phyloP scores from a whole-genome alignment of 2,113 vertebrate genomes.

The Toxotes chatareus region DNA sequence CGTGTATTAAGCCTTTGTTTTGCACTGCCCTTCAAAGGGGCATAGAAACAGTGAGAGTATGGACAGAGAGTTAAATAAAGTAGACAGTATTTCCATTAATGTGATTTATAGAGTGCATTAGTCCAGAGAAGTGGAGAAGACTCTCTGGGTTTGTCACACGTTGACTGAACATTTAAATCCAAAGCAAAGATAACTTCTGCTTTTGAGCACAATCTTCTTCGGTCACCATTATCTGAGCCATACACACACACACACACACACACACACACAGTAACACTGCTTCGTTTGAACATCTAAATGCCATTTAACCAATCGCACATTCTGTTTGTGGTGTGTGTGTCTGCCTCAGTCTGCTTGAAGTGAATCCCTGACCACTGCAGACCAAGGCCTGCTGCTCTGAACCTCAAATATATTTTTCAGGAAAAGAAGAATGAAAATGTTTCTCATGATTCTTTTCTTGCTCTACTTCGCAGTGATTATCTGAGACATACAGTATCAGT shows the following conservation, averaged over 20 bases:
- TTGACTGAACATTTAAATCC: background rate
- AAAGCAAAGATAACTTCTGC: background rate
- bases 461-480: constrained; percentile 24
- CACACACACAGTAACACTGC: background rate
- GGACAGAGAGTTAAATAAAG: constrained; percentile 7
- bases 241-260: background rate
- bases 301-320: background rate
- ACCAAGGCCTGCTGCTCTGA: background rate
- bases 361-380: background rate
- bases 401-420: background rate
- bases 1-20: background rate
- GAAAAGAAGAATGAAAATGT: background rate
- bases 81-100: background rate
- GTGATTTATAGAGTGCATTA: constrained; percentile 7
- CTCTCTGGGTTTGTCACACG: background rate
- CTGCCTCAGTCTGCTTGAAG: background rate
- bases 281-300: background rate
- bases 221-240: background rate
- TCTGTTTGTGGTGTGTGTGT: background rate
- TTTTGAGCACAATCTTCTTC: background rate
- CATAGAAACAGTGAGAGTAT: background rate
- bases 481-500: background rate
- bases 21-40: background rate
- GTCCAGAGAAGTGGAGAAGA: background rate
- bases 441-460: background rate